These are phyloP conservation scores for Hirtodrosophila alboralis DNA, from an alignment of 2,888 invertebrate species.

Conservation along the genomic window DNA sequence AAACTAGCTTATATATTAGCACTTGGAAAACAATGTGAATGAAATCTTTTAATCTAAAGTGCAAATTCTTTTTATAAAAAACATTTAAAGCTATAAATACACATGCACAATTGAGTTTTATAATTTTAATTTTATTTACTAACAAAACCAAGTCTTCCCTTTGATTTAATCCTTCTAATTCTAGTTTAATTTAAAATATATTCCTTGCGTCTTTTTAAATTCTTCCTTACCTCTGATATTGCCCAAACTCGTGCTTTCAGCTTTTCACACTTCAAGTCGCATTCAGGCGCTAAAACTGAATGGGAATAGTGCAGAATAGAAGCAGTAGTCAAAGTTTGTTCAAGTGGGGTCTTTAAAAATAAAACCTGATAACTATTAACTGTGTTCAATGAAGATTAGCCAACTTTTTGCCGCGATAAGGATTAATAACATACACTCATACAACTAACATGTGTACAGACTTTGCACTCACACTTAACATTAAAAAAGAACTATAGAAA, in stretches of 20 bases:
- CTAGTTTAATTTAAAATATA: no score
- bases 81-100: no score
- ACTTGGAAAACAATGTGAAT: no score
- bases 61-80: no score
- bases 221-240: slow-evolving; percentile 28
- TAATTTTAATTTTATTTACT: no score
- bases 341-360: slow-evolving; percentile 61
- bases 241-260: neutral
- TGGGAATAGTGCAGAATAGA: slow-evolving; percentile 15
- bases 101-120: no score
- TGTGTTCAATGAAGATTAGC: slow-evolving; percentile 58
- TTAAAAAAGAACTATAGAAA: no score
- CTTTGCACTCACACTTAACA: neutral
- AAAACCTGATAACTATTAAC: slow-evolving; percentile 47
- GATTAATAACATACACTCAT: slow-evolving; percentile 43
- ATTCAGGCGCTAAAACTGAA: slow-evolving; percentile 39
- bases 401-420: slow-evolving; percentile 57
- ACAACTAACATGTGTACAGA: neutral
- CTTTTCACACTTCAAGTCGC: slow-evolving; percentile 25
- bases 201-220: no score
- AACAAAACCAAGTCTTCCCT: no score
- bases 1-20: slow-evolving; percentile 1
- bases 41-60: no score
- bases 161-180: no score
- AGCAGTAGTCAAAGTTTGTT: slow-evolving; percentile 17